Conservation (phyloP, 1,140 invertebrate species). For the Micrasema minimum region DNA sequence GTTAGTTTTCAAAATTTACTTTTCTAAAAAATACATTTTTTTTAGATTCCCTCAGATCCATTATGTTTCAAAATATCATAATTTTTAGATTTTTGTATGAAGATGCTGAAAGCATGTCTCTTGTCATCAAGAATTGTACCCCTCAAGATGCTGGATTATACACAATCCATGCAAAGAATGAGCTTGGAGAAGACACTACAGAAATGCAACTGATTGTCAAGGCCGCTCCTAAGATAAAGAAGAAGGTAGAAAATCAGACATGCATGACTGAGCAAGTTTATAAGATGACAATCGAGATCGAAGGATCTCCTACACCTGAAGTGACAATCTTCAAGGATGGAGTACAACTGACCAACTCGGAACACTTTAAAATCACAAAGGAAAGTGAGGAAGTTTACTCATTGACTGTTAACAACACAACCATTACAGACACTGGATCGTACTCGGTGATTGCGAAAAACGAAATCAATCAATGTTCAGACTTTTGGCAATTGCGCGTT, state of each 20-base stretch:
- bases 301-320: constrained; percentile 83
- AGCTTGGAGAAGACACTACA: constrained; percentile 84
- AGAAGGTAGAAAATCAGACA: constrained; percentile 79
- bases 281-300: constrained; percentile 82
- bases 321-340: constrained; percentile 90
- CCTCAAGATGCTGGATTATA: constrained; percentile 87
- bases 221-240: constrained; percentile 83
- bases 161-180: constrained; percentile 85
- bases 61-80: neutral
- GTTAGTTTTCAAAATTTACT: constrained; percentile 58
- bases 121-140: constrained; percentile 90
- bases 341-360: constrained; percentile 74
- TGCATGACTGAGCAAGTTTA: constrained; percentile 76
- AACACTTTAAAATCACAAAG: constrained; percentile 77
- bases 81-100: constrained; percentile 81
- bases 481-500: constrained; percentile 84
- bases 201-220: constrained; percentile 82
- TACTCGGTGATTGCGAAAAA: constrained; percentile 94
- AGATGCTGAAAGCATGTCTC: constrained; percentile 89
- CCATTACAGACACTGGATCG: constrained; percentile 88
- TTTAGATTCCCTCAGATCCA: too few species aligned
- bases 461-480: constrained; percentile 86
- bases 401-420: constrained; percentile 83
- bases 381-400: constrained; percentile 74
- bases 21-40: too few species aligned